phyloP scores from a whole-genome alignment of 2,797 vertebrate species.

The Harpagifer antarcticus region DNA sequence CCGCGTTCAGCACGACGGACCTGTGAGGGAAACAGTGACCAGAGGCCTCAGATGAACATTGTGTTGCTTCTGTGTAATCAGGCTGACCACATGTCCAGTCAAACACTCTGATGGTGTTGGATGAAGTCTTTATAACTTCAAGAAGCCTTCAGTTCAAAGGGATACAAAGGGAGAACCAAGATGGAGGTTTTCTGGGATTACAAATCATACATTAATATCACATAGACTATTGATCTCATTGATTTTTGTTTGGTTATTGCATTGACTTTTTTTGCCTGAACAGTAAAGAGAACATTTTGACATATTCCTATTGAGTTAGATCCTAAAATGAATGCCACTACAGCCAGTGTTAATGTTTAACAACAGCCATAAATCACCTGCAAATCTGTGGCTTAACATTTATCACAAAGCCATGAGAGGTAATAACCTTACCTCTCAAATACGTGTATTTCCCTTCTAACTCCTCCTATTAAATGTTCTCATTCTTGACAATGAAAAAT shows the following conservation, averaged over 20 bases:
- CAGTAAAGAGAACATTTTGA: background rate
- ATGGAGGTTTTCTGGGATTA: background rate
- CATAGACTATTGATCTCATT: background rate
- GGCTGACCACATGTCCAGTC: slow-evolving; percentile 38
- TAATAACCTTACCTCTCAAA: background rate
- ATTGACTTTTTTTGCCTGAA: background rate
- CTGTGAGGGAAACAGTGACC: slow-evolving; percentile 76
- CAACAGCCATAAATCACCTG: background rate
- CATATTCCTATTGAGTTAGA: background rate
- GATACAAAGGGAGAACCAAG: slow-evolving; percentile 14
- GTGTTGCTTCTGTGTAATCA: slow-evolving; percentile 26
- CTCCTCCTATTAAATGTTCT: background rate
- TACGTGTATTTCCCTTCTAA: background rate
- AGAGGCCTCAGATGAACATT: slow-evolving; percentile 2
- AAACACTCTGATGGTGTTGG: slow-evolving; percentile 5
- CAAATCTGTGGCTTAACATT: slow-evolving; percentile 8
- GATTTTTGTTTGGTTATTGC: slow-evolving; percentile 5
- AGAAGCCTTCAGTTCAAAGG: background rate
- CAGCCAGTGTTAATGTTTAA: background rate
- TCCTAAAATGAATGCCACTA: too few relatives aligned
- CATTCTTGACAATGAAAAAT: background rate
- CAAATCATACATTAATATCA: background rate
- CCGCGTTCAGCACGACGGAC: slow-evolving; percentile 86
- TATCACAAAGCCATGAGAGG: background rate
- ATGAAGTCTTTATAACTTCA: slow-evolving; percentile 4